Percentiles rank a stretch among this genome's conserved stretches.
Conservation (phyloP, 2,888 invertebrate species). For the Drosophila austrosaltans region DNA sequence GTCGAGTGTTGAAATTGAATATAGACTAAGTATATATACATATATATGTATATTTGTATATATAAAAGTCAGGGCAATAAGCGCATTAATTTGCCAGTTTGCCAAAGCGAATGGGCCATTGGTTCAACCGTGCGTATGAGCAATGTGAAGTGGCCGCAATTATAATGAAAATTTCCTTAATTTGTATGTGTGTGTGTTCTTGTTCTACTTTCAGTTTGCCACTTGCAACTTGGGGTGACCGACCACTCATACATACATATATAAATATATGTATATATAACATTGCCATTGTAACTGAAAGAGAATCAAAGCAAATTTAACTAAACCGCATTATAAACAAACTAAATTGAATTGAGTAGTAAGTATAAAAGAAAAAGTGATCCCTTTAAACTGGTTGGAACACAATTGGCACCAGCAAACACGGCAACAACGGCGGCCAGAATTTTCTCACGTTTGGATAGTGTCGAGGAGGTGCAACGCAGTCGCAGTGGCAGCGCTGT, state of each 20-base stretch:
- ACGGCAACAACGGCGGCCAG: constrained; percentile 82
- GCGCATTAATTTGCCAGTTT: constrained; percentile 66
- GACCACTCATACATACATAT: no score
- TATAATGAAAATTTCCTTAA: constrained; percentile 40
- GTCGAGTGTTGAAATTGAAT: no score
- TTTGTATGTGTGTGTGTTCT: neutral
- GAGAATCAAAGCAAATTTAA: neutral
- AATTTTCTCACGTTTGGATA: constrained; percentile 82
- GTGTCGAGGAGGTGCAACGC: constrained; percentile 82
- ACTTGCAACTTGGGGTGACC: no score
- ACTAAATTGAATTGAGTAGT: constrained; percentile 25
- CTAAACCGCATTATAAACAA: neutral
- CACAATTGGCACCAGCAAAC: constrained; percentile 47
- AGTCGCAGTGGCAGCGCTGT: constrained; percentile 79
- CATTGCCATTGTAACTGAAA: no score
- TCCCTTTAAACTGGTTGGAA: constrained; percentile 47
- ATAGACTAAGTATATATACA: neutral
- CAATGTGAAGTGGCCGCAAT: constrained; percentile 69
- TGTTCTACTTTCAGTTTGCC: constrained; percentile 20
- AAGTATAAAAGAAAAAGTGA: neutral
- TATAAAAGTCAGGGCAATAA: constrained; percentile 67
- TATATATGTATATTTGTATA: no score
- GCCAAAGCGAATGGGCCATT: constrained; percentile 26
- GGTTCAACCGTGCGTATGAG: constrained; percentile 52
- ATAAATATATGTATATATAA: no score